A percentile compares a stretch with the other conserved stretches of the same genome.
phyloP scores from a whole-genome alignment of 2,113 vertebrate species.

The Malaclemys terrapin region DNA sequence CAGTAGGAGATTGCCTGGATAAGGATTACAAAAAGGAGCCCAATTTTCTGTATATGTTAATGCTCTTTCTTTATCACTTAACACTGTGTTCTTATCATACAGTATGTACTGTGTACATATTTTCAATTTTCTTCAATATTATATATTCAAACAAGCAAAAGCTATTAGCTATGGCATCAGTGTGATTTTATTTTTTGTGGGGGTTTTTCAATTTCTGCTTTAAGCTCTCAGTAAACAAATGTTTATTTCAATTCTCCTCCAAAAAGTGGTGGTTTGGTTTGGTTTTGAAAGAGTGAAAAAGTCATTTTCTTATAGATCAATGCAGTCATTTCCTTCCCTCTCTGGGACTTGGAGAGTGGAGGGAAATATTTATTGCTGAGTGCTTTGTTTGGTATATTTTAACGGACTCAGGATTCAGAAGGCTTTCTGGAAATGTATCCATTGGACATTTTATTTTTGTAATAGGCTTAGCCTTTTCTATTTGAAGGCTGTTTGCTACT shows the following conservation, averaged over 20 bases:
- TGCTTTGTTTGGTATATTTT: conserved; percentile 1
- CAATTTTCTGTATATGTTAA: background rate
- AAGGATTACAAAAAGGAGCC: background rate
- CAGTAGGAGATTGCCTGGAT: background rate
- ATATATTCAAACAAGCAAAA: background rate
- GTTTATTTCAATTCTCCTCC: background rate
- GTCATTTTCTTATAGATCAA: background rate
- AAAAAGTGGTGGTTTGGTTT: background rate
- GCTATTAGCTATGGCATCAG: background rate
- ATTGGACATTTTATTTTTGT: conserved; percentile 25
- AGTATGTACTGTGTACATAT: background rate
- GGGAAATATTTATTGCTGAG: conserved; percentile 38
- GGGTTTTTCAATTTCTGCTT: background rate
- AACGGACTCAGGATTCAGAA: background rate
- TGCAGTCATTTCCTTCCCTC: background rate
- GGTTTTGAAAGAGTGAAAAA: background rate
- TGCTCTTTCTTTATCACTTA: background rate
- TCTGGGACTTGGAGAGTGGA: background rate
- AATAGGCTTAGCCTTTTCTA: background rate
- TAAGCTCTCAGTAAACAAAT: background rate
- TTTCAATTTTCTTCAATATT: conserved; percentile 10
- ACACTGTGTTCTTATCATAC: background rate
- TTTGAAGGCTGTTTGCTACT: background rate
- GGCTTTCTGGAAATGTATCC: conserved; percentile 15
- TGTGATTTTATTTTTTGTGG: background rate